Evolutionary conservation across 2,888 invertebrate genomes (phyloP).

Genomic region (Nudaria mundana): DNA sequence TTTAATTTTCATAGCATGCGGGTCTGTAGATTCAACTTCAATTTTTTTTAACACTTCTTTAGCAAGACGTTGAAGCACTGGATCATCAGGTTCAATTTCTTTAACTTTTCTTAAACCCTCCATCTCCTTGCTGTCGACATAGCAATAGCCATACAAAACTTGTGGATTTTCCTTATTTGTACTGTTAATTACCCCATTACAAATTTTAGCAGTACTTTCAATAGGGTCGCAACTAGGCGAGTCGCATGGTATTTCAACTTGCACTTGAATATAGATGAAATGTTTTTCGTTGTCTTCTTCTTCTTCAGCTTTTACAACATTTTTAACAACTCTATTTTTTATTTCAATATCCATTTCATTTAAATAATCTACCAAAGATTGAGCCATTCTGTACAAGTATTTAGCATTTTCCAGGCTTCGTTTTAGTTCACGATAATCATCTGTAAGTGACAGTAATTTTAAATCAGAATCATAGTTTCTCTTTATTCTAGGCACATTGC

Average conservation of each 20-base stretch:
- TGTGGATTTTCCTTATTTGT: slow-evolving; percentile 60
- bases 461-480: slow-evolving; percentile 58
- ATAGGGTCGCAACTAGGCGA: slow-evolving; percentile 47
- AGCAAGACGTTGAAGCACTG: slow-evolving; percentile 42
- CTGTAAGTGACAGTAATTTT: slow-evolving; percentile 42
- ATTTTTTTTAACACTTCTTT: slow-evolving; percentile 50
- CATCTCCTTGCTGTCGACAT: slow-evolving; percentile 45
- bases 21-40: slow-evolving; percentile 43
- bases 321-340: slow-evolving; percentile 49
- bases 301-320: slow-evolving; percentile 56
- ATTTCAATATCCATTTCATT: slow-evolving; percentile 55
- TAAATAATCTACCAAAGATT: slow-evolving; percentile 54
- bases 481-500: slow-evolving; percentile 39
- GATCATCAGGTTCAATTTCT: slow-evolving; percentile 48
- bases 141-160: slow-evolving; percentile 75
- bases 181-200: slow-evolving; percentile 75
- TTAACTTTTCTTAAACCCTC: slow-evolving; percentile 20
- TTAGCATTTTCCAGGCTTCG: slow-evolving; percentile 51
- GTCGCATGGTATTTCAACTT: slow-evolving; percentile 51
- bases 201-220: slow-evolving; percentile 65
- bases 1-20: slow-evolving; percentile 46
- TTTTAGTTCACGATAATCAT: slow-evolving; percentile 52
- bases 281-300: slow-evolving; percentile 51
- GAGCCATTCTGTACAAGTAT: slow-evolving; percentile 49
- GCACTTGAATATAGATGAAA: slow-evolving; percentile 56